Evolutionary conservation across 2,113 vertebrate species (phyloP).

Genomic region (Tringa solitaria): DNA sequence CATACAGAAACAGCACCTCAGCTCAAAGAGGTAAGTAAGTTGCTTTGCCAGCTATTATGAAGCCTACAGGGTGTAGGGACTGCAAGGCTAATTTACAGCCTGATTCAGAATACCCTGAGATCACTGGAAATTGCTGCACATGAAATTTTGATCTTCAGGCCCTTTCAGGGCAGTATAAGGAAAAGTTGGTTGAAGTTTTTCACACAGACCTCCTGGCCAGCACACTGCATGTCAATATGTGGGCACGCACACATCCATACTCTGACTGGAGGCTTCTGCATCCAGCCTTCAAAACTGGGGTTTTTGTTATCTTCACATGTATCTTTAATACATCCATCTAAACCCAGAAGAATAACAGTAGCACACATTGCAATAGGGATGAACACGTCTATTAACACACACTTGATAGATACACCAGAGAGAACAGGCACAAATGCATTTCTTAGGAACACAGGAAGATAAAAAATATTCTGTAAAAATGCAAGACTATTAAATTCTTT

Average conservation of each 20-base stretch:
- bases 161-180: background rate
- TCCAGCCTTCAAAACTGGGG: background rate
- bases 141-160: background rate
- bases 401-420: background rate
- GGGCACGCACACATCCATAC: fast-evolving
- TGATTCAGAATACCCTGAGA: background rate
- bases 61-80: background rate
- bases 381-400: background rate
- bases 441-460: background rate
- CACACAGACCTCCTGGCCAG: background rate
- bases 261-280: background rate
- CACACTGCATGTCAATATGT: fast-evolving
- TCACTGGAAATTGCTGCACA: fast-evolving
- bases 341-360: background rate
- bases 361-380: background rate
- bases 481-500: background rate
- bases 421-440: background rate
- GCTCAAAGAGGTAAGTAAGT: background rate
- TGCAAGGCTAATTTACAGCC: background rate
- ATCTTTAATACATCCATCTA: background rate
- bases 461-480: background rate
- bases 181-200: background rate
- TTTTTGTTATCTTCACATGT: fast-evolving
- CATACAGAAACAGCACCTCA: background rate
- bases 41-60: background rate